These are phyloP conservation scores for Metacarcinus magister DNA, from an alignment of 2,888 invertebrate genomes.

Conservation along the genomic window DNA sequence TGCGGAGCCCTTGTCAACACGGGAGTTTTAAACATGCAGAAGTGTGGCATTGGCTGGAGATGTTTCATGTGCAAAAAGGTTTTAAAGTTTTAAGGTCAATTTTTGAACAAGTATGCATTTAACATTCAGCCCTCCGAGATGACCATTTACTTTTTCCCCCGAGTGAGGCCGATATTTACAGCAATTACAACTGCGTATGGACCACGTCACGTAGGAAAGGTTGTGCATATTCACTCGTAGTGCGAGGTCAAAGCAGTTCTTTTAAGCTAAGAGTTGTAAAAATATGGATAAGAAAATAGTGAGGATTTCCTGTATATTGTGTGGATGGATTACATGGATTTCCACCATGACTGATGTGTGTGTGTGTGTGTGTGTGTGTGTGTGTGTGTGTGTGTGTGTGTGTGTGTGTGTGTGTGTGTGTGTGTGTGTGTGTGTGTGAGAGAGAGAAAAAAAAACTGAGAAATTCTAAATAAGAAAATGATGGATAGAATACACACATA, in stretches of 20 bases:
- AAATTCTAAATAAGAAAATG: not conserved
- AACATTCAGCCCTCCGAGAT: conserved; percentile 74
- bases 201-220: conserved; percentile 9
- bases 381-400: conserved; percentile 50
- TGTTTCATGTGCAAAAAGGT: conserved; percentile 71
- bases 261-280: not conserved
- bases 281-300: conserved; percentile 10
- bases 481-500: too few relatives aligned
- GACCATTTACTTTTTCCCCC: conserved; percentile 65
- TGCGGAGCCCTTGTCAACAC: conserved; percentile 72
- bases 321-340: not conserved
- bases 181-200: conserved; percentile 65
- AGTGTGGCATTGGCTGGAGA: conserved; percentile 77
- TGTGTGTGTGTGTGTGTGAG: not conserved
- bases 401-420: conserved; percentile 19
- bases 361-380: conserved; percentile 48
- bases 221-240: conserved; percentile 22
- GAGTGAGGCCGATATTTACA: conserved; percentile 63
- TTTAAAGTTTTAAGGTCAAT: conserved; percentile 65
- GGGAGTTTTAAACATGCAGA: conserved; percentile 75
- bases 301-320: conserved; percentile 46
- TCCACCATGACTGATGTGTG: not conserved
- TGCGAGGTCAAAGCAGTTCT: conserved; percentile 15
- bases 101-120: conserved; percentile 63
- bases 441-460: not conserved